Base-by-base conservation (phyloP, 2,888 invertebrate species). In the Tinea pellionella region DNA sequence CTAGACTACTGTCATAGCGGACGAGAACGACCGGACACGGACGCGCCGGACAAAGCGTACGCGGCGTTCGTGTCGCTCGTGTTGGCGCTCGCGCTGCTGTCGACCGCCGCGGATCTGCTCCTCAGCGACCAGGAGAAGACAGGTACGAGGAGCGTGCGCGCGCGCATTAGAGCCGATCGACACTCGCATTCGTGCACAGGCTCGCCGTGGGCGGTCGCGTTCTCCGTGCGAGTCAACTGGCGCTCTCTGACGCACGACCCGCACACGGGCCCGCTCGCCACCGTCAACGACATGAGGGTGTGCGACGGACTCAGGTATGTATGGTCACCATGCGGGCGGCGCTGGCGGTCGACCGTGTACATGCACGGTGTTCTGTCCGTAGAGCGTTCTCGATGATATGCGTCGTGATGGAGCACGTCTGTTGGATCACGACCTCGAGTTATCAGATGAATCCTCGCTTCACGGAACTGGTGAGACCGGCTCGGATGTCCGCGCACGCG, bases 371-470 rank as follows among this genome's bases (percentile, higher is more conserved):
- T 13, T 13, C 2, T 42, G 13, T 15, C 13, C 37, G 15, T 55
- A 62, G 84, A 32, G 82, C 85, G 62, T 65, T 84, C 64, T 78
- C 78, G 70, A 80, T 86, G 83, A 69, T 80, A 66, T 78, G 78
- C 65, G 78, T 86, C 71, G 78, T 86, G 69, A 69, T 86, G 19
- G 86, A 85, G 65, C 86, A 86, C 71, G 83, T 86, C 15, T 76
- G 78, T 70, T 86, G 83, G 83, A 75, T 86, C 67, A 75, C 74
- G 67, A 75, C 78, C 63, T 76, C 77, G 64, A 64, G 79, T 11
- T 85, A 80, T 64, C 67, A 81, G 60, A 70, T 70, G 7, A 75
- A 81, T 63, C 75, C 83, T 1, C 66, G 76, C 57, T 69, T 68
- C 29, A 73, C 71, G 13, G 85, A 85, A 62, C 69, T 71, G 78